phyloP scores from a whole-genome alignment of 2,797 vertebrate species.

The Sebastes trivittatus region DNA sequence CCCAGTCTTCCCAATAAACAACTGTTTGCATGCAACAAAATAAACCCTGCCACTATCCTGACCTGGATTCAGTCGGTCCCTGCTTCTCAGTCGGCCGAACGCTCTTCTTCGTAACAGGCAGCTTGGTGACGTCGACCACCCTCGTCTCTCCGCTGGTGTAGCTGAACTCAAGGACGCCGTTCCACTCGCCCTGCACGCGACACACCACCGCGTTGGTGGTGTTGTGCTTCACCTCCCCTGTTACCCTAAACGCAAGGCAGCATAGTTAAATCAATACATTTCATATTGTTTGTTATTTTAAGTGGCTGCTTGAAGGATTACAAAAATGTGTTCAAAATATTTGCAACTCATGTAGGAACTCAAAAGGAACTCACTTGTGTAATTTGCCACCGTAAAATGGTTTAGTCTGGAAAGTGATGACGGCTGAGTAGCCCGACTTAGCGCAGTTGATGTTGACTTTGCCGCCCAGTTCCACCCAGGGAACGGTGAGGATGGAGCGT shows the following conservation, averaged over 20 bases:
- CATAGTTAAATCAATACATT: neutral
- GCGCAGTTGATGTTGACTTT: conserved; percentile 93
- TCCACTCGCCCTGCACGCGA: conserved; percentile 97
- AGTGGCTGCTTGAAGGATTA: neutral
- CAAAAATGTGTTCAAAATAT: neutral
- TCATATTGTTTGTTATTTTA: neutral
- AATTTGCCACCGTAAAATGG: conserved; percentile 98
- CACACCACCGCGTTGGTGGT: conserved; percentile 90
- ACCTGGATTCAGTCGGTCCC: conserved; percentile 95
- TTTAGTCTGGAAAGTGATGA: conserved; percentile 98
- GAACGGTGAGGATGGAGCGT: conserved; percentile 97
- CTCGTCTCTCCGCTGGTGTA: conserved; percentile 90
- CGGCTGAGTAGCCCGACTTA: conserved; percentile 94
- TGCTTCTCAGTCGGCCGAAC: conserved; percentile 92
- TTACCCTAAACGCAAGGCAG: conserved; percentile 82
- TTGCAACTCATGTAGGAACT: neutral
- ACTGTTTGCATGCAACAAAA: neutral
- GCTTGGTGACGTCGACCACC: conserved; percentile 89
- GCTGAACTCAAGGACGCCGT: conserved; percentile 92
- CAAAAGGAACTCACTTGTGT: conserved; percentile 85
- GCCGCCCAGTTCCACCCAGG: conserved; percentile 98
- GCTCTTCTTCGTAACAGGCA: conserved; percentile 89
- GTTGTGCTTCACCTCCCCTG: conserved; percentile 96
- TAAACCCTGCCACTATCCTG: neutral
- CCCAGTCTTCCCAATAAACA: no score